Percentiles rank a stretch among this genome's conserved stretches.
Conservation (phyloP, 1,140 invertebrate species). For the Triops cancriformis region DNA sequence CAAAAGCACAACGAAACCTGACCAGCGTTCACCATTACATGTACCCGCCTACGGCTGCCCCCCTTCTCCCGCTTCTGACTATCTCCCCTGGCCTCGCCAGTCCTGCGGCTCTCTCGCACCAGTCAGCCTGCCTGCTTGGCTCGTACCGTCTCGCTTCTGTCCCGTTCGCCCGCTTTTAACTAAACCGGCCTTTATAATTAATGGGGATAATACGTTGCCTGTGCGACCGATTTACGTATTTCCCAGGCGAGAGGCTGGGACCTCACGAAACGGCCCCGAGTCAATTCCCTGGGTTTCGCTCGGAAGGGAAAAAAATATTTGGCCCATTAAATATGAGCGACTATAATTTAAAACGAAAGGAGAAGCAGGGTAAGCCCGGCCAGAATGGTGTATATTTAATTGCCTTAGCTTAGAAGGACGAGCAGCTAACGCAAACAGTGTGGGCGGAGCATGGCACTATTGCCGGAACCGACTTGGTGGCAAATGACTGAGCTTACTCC, state of each 20-base stretch:
- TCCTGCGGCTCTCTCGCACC: too few species aligned
- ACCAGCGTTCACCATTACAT: neutral
- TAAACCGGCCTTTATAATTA: neutral
- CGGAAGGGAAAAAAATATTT: too few species aligned
- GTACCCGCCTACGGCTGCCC: too few species aligned
- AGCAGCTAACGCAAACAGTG: neutral
- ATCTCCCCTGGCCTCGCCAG: too few species aligned
- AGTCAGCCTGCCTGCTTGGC: too few species aligned
- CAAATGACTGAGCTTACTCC: neutral
- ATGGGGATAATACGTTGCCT: neutral
- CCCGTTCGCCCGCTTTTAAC: neutral
- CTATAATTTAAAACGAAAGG: neutral
- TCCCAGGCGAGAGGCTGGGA: neutral
- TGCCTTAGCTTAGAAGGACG: neutral
- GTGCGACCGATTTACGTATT: neutral
- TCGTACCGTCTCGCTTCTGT: neutral
- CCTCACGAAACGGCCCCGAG: too few species aligned
- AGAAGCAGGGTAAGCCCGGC: neutral
- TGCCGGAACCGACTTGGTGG: neutral
- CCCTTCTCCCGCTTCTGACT: too few species aligned
- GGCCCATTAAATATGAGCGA: neutral
- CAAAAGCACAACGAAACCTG: neutral
- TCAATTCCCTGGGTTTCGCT: too few species aligned
- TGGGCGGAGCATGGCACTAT: neutral
- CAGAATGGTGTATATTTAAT: neutral